Evolutionary conservation across 1,140 invertebrate species (phyloP).

Genomic region (Myzus persicae): DNA sequence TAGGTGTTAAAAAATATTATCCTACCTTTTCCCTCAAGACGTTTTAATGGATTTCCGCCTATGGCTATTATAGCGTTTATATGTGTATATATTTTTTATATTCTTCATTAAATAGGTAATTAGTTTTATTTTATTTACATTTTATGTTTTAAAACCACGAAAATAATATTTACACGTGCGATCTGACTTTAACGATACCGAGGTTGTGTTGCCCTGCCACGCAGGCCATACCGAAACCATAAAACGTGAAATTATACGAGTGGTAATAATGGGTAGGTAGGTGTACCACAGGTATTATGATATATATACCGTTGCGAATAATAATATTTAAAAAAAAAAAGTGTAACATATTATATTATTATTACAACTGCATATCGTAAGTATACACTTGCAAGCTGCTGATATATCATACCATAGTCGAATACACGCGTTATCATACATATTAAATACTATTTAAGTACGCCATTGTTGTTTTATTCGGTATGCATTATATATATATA

Average conservation of each 20-base stretch:
- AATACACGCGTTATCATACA: neutral
- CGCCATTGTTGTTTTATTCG: neutral
- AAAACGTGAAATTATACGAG: neutral
- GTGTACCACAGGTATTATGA: neutral
- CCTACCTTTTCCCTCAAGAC: neutral
- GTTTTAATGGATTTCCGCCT: slow-evolving; percentile 11
- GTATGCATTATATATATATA: neutral
- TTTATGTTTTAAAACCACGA: slow-evolving; percentile 9
- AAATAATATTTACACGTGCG: neutral
- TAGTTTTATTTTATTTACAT: slow-evolving; percentile 20
- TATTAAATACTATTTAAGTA: neutral
- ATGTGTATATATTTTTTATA: neutral
- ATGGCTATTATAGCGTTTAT: neutral
- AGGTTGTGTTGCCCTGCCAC: neutral
- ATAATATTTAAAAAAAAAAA: neutral
- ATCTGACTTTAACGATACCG: neutral
- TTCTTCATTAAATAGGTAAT: slow-evolving; percentile 18
- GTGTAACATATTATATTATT: neutral
- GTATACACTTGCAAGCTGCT: neutral
- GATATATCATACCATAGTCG: neutral
- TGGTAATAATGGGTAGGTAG: neutral
- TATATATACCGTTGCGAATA: neutral
- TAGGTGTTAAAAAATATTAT: slow-evolving; percentile 17
- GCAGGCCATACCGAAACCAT: neutral
- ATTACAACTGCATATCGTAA: neutral